Evolutionary conservation across 2,797 vertebrate species (phyloP).

Genomic region (Paedocypris micromegethes): DNA sequence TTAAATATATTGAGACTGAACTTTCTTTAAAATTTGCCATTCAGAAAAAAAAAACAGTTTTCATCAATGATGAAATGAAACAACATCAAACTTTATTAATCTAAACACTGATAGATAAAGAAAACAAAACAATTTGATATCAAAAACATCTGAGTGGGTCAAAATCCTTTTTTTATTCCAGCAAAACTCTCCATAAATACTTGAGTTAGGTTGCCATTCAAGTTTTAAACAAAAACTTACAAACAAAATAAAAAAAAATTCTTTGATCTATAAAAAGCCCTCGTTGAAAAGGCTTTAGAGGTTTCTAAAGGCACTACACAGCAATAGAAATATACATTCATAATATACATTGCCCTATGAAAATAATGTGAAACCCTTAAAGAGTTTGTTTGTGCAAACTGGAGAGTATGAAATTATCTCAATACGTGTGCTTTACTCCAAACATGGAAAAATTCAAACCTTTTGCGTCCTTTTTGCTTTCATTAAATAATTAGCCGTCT

Average conservation of each 20-base stretch:
- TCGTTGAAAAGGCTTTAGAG: conserved; percentile 8
- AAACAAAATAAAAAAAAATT: conserved; percentile 21
- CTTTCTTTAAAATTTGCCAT: not conserved
- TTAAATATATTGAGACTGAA: too few species aligned
- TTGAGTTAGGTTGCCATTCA: not conserved
- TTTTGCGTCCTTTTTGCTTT: too few species aligned
- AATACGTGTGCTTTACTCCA: too few species aligned
- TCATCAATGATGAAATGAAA: conserved; percentile 3
- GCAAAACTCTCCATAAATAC: conserved; percentile 37
- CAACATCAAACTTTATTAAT: conserved; percentile 34
- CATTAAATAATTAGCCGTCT: too few species aligned
- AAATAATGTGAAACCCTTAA: too few species aligned
- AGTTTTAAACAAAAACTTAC: not conserved
- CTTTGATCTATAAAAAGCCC: conserved; percentile 27
- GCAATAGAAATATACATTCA: conserved; percentile 5
- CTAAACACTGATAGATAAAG: conserved; percentile 18
- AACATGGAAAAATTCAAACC: too few species aligned
- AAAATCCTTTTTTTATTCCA: conserved; percentile 19
- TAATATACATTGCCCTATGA: conserved; percentile 9
- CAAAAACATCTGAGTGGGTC: conserved; percentile 13
- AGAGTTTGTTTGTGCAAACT: too few species aligned
- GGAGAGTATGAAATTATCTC: too few species aligned
- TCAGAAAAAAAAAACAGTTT: not conserved
- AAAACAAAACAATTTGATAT: conserved; percentile 20
- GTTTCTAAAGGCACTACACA: conserved; percentile 37